A percentile compares a stretch with the other conserved stretches of the same genome.
Conservation (phyloP, 2,113 vertebrate genomes). For the Motacilla tschutschensis region DNA sequence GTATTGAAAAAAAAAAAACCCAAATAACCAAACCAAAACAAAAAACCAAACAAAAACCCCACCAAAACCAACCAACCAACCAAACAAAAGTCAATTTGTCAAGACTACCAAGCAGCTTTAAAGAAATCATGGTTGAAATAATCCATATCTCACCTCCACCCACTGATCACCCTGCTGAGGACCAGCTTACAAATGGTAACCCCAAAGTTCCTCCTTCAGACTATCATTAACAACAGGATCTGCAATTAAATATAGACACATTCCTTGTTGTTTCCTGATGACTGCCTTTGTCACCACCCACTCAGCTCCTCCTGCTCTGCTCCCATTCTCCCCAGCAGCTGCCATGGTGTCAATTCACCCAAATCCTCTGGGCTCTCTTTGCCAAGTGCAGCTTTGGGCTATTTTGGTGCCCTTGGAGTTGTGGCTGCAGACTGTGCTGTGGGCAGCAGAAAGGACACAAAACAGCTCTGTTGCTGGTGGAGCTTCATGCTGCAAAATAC, state of each 20-base stretch:
- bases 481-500: neutral
- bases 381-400: rapidly evolving
- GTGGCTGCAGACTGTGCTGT: neutral
- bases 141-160: neutral
- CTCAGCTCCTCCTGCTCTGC: neutral
- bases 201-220: neutral
- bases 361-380: neutral
- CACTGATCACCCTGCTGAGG: neutral
- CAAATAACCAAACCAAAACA: neutral
- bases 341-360: rapidly evolving
- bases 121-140: neutral
- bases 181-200: neutral
- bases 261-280: neutral
- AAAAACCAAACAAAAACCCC: no score
- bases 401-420: rapidly evolving
- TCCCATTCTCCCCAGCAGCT: neutral
- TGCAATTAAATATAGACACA: neutral
- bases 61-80: no score
- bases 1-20: rapidly evolving
- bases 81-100: neutral
- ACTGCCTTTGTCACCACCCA: neutral
- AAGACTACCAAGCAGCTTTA: neutral
- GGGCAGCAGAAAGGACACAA: neutral
- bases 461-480: neutral
- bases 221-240: neutral